Conservation (phyloP, 2,113 vertebrate genomes). For the Triplophysa dalaica region DNA sequence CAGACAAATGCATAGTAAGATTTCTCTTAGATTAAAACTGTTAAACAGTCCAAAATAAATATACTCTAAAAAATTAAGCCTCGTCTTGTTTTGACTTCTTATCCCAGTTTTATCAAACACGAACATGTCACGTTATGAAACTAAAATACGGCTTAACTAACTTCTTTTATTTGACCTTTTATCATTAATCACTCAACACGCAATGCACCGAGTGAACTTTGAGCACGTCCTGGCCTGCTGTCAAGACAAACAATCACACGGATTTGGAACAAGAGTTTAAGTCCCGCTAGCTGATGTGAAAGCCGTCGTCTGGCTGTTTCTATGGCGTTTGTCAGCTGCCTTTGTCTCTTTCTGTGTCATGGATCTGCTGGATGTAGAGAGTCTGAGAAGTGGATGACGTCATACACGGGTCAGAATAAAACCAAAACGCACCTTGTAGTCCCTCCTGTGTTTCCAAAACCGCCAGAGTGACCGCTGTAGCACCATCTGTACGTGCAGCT, state of each 20-base stretch:
- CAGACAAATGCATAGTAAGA: conserved; percentile 13
- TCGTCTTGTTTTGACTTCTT: no score
- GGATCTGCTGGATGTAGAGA: background rate
- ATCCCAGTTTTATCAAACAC: no score
- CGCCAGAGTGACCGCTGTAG: conserved; percentile 74
- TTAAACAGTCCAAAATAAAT: background rate
- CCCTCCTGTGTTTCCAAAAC: conserved; percentile 76
- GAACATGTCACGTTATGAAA: no score
- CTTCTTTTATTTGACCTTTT: no score
- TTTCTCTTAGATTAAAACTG: background rate
- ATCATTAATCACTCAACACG: no score
- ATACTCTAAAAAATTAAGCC: no score
- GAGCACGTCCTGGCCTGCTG: conserved; percentile 5
- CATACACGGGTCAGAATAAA: background rate
- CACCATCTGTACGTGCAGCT: conserved; percentile 74
- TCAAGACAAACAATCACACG: conserved; percentile 34
- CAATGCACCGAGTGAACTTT: conserved; percentile 25
- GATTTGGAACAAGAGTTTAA: conserved; percentile 1
- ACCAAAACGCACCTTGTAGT: conserved; percentile 69
- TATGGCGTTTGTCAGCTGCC: background rate
- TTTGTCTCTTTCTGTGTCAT: background rate
- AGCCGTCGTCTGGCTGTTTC: conserved; percentile 23
- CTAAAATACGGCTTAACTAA: no score
- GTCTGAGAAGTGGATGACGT: background rate
- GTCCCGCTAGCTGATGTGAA: background rate